A percentile compares a stretch with the other conserved stretches of the same genome.
These are phyloP conservation scores for Daphoenositta chrysoptera DNA, from an alignment of 2,113 vertebrate genomes.

Conservation along the genomic window DNA sequence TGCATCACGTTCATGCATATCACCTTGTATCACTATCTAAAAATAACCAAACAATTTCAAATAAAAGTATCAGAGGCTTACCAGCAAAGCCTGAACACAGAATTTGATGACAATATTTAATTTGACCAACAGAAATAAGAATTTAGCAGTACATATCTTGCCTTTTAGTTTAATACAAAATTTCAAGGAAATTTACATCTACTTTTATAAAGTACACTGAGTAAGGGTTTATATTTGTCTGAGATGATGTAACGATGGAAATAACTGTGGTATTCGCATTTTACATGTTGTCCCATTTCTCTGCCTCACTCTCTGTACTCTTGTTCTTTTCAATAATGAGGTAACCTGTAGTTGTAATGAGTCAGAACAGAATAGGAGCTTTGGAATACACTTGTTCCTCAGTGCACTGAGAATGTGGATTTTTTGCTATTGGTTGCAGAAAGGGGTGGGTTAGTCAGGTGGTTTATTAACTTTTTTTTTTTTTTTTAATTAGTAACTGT, in stretches of 20 bases:
- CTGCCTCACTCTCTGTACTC: background rate
- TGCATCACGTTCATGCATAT: background rate
- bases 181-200: background rate
- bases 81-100: background rate
- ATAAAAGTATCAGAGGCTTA: background rate
- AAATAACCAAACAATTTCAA: background rate
- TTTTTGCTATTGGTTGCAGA: background rate
- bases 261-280: background rate
- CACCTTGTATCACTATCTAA: background rate
- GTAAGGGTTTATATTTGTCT: background rate
- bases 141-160: background rate
- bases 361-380: background rate
- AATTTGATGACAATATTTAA: background rate
- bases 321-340: background rate
- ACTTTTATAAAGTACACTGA: background rate
- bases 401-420: accelerated
- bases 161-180: background rate
- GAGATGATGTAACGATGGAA: background rate
- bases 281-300: background rate
- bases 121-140: background rate
- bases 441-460: accelerated
- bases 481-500: background rate
- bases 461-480: background rate
- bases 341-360: background rate
- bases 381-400: background rate